A percentile compares a stretch with the other conserved stretches of the same genome.
Conservation (phyloP, 1,140 invertebrate species). For the Neodiprion lecontei region DNA sequence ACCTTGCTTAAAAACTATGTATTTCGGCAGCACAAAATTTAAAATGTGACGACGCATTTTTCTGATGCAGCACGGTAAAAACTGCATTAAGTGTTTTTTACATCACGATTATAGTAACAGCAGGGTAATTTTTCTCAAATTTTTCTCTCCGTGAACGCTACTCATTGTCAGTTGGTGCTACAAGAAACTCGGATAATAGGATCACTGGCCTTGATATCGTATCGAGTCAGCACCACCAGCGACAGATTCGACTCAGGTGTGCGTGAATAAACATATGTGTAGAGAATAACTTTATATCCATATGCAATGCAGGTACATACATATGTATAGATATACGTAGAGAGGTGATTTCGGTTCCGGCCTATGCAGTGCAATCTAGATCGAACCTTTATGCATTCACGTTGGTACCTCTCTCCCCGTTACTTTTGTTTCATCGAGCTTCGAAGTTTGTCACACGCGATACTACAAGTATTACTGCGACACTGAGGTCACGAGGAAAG, state of each 20-base stretch:
- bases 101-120: too few relatives aligned
- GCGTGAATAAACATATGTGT: not conserved
- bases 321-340: not conserved
- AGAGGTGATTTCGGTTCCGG: not conserved
- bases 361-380: not conserved
- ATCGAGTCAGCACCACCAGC: constrained; percentile 21
- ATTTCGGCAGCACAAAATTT: too few relatives aligned
- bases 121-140: too few relatives aligned
- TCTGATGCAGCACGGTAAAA: too few relatives aligned
- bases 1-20: too few relatives aligned
- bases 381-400: not conserved
- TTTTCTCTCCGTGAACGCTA: too few relatives aligned
- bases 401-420: not conserved
- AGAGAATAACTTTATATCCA: not conserved
- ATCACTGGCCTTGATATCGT: constrained; percentile 51
- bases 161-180: not conserved
- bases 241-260: not conserved
- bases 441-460: not conserved
- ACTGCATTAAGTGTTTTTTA: too few relatives aligned
- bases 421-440: not conserved
- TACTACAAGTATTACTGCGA: not conserved
- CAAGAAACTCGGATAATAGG: constrained; percentile 51
- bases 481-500: not conserved
- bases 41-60: too few relatives aligned
- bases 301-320: not conserved